These are phyloP conservation scores for Echeneis naucrates DNA, from an alignment of 2,797 vertebrate genomes.

Conservation along the genomic window DNA sequence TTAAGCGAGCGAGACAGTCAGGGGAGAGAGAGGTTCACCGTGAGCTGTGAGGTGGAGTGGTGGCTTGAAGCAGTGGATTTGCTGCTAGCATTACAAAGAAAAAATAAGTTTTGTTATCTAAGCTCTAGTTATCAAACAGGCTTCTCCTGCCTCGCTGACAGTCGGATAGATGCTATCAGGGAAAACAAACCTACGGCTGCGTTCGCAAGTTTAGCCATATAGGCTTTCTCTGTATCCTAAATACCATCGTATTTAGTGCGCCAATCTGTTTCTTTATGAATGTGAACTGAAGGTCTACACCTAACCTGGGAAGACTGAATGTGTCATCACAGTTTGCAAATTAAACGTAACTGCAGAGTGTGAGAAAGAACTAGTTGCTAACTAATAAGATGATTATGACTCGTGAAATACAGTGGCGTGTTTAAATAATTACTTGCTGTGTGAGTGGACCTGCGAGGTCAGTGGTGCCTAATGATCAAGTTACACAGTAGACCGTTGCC, in stretches of 20 bases:
- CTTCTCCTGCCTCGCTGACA: constrained; percentile 35
- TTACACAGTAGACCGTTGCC: too few relatives aligned
- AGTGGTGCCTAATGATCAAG: too few relatives aligned
- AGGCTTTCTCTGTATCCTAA: not conserved
- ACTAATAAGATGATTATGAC: not conserved
- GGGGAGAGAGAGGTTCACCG: constrained; percentile 13
- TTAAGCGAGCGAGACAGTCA: not conserved
- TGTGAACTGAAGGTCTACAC: not conserved
- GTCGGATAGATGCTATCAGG: constrained; percentile 28
- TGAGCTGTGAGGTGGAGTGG: constrained; percentile 14
- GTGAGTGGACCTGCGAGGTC: too few relatives aligned
- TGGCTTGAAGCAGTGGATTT: constrained; percentile 29
- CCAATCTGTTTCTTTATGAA: not conserved
- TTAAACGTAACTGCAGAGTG: not conserved
- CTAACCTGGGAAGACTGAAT: not conserved
- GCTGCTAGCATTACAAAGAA: constrained; percentile 30
- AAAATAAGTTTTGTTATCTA: constrained; percentile 29
- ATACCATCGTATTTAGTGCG: not conserved
- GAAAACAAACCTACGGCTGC: constrained; percentile 32
- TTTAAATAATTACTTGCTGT: not conserved
- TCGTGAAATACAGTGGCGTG: not conserved
- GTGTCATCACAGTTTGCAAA: not conserved
- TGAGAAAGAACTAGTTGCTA: too few relatives aligned
- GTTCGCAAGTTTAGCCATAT: not conserved
- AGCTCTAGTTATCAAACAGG: constrained; percentile 35